Conservation (phyloP, 1,140 invertebrate species). For the Popillia japonica region DNA sequence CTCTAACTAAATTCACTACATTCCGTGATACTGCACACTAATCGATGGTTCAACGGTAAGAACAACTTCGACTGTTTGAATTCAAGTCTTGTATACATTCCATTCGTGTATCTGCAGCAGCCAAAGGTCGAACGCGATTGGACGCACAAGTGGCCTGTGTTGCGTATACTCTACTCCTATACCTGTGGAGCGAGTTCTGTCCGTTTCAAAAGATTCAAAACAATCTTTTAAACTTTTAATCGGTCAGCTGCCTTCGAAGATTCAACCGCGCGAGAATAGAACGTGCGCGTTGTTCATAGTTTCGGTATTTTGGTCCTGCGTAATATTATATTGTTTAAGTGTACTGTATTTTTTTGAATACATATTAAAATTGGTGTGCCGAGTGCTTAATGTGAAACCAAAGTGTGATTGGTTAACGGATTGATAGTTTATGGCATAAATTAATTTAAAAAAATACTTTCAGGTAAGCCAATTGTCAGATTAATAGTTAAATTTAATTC, state of each 20-base stretch:
- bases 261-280: background rate
- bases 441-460: background rate
- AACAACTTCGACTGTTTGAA: background rate
- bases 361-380: background rate
- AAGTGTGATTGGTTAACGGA: background rate
- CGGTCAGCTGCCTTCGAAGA: conserved; percentile 12
- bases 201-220: conserved; percentile 5
- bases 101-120: background rate
- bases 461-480: background rate
- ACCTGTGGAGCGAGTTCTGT: conserved; percentile 8
- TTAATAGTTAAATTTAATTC: no score
- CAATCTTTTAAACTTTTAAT: conserved; percentile 19
- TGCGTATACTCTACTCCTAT: background rate
- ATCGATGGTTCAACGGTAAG: conserved; percentile 2
- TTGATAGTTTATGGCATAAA: background rate
- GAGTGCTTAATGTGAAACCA: background rate
- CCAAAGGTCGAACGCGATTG: conserved; percentile 12
- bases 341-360: background rate
- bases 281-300: background rate
- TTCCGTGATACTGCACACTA: background rate
- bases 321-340: background rate
- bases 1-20: background rate
- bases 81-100: conserved; percentile 2
- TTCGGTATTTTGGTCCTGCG: conserved; percentile 1
- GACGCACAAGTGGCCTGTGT: background rate